phyloP scores from a whole-genome alignment of 2,888 invertebrate species.

The Protophormia terraenovae region DNA sequence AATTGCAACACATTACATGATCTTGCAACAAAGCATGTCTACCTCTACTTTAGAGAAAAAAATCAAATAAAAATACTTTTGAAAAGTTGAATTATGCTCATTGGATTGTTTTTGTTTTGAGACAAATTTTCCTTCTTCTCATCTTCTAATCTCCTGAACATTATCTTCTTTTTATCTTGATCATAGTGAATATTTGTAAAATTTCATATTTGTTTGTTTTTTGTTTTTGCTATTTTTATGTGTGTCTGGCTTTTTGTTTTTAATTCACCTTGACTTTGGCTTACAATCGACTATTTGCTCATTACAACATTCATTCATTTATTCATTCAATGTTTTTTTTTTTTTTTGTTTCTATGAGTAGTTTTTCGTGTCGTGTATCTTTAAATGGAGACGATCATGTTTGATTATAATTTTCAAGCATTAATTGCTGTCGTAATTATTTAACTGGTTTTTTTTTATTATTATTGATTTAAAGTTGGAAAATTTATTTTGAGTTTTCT shows the following conservation, averaged over 20 bases:
- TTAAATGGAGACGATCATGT: constrained; percentile 43
- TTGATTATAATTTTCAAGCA: constrained; percentile 16
- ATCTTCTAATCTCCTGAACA: constrained; percentile 32
- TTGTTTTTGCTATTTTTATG: not conserved
- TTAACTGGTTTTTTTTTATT: constrained; percentile 25
- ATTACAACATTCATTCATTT: not conserved
- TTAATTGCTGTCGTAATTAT: constrained; percentile 44
- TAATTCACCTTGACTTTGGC: constrained; percentile 60
- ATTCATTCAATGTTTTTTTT: constrained; percentile 11
- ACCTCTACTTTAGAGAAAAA: no score
- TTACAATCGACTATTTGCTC: constrained; percentile 25
- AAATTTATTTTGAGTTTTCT: not conserved
- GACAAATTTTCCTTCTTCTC: constrained; percentile 16
- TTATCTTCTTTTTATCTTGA: constrained; percentile 4
- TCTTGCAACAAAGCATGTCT: constrained; percentile 46
- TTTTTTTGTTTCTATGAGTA: not conserved
- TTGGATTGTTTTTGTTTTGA: not conserved
- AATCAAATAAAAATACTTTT: no score
- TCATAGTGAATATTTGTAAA: constrained; percentile 4
- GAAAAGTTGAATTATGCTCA: no score
- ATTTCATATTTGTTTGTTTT: constrained; percentile 16
- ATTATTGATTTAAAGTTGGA: not conserved
- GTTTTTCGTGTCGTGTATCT: constrained; percentile 6
- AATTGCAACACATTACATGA: constrained; percentile 52
- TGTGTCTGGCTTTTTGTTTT: constrained; percentile 23